These are phyloP conservation scores for Drosophila seguyi DNA, from an alignment of 1,140 invertebrate genomes.

Conservation along the genomic window DNA sequence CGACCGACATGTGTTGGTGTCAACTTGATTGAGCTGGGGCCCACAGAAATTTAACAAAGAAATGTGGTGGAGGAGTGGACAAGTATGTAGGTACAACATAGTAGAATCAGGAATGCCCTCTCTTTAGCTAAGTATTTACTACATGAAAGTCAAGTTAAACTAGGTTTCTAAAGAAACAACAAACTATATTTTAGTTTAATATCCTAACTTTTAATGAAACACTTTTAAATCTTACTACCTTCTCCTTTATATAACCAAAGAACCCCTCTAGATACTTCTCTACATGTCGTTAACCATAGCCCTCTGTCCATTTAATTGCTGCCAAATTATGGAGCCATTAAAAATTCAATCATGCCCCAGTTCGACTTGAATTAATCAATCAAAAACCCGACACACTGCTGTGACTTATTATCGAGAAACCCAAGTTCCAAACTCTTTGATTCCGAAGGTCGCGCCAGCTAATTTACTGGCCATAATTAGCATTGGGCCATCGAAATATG, in stretches of 20 bases:
- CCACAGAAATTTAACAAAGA: slow-evolving; percentile 34
- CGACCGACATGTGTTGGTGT: slow-evolving; percentile 73
- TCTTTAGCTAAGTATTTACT: background rate
- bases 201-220: no score
- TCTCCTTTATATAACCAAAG: background rate
- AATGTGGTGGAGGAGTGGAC: slow-evolving; percentile 21
- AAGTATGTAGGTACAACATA: background rate
- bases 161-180: background rate
- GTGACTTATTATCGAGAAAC: slow-evolving; percentile 52
- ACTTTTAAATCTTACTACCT: no score
- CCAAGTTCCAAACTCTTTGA: slow-evolving; percentile 49
- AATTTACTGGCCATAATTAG: slow-evolving; percentile 76
- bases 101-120: slow-evolving; percentile 37
- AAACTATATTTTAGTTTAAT: background rate
- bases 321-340: slow-evolving; percentile 71
- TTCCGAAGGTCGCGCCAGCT: slow-evolving; percentile 68
- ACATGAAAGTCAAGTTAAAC: background rate
- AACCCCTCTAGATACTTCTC: background rate
- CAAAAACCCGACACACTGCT: slow-evolving; percentile 46
- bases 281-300: slow-evolving; percentile 11
- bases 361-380: slow-evolving; percentile 76
- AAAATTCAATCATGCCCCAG: slow-evolving; percentile 73
- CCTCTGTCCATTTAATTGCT: slow-evolving; percentile 56
- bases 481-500: slow-evolving; percentile 47
- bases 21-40: slow-evolving; percentile 73